Evolutionary conservation across 2,888 invertebrate genomes (phyloP).

Genomic region (Eudasyphora cyanicolor): DNA sequence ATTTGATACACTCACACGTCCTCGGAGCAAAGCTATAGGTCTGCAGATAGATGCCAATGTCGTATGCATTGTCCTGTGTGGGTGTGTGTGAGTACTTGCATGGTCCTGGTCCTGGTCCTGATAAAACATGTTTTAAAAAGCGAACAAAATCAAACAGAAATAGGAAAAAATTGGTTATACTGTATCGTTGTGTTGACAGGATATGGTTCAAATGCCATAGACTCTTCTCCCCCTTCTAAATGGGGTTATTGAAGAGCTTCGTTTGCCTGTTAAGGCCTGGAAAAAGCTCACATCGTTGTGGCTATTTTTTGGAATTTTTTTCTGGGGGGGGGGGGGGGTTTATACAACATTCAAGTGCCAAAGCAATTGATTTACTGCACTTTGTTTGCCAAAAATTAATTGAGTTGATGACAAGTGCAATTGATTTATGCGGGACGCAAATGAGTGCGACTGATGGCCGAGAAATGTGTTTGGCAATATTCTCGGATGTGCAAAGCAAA

Average conservation of each 20-base stretch:
- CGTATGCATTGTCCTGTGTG: constrained; percentile 64
- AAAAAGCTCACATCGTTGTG: not conserved
- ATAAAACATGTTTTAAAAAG: constrained; percentile 55
- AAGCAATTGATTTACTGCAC: constrained; percentile 79
- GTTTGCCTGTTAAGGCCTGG: not conserved
- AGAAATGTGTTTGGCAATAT: constrained; percentile 47
- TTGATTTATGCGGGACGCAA: constrained; percentile 80
- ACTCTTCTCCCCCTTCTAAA: too few relatives aligned
- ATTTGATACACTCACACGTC: constrained; percentile 73
- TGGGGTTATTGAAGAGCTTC: not conserved
- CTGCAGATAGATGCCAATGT: constrained; percentile 59
- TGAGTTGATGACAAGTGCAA: constrained; percentile 80
- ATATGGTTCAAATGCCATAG: not conserved
- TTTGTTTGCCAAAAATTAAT: constrained; percentile 80
- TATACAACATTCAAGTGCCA: constrained; percentile 71
- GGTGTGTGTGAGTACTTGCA: constrained; percentile 54
- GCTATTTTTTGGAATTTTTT: constrained; percentile 8
- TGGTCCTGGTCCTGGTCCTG: constrained; percentile 52
- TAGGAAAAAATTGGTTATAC: constrained; percentile 23
- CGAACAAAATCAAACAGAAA: constrained; percentile 59
- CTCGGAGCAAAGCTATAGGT: not conserved
- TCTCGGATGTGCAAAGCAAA: not conserved
- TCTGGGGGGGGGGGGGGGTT: not conserved
- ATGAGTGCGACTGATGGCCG: constrained; percentile 72
- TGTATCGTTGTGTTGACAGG: not conserved